A percentile compares a stretch with the other conserved stretches of the same genome.
Evolutionary conservation across 2,797 vertebrate species (phyloP).

Genomic region (Myotis planiceps): DNA sequence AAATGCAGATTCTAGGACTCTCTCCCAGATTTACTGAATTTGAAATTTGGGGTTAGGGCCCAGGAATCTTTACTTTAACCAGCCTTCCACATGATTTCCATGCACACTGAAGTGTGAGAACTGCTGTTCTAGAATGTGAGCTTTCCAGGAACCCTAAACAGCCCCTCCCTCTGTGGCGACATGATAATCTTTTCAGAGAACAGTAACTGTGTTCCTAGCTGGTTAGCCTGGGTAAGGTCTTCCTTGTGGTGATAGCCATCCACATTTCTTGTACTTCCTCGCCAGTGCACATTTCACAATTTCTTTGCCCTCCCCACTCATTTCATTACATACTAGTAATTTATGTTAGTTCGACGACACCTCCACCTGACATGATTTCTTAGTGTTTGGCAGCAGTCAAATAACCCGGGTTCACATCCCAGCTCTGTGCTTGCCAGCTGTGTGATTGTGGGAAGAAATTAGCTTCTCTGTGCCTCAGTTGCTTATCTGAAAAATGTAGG

Average conservation of each 20-base stretch:
- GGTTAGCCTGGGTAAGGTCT: too few relatives aligned
- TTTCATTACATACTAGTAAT: neutral
- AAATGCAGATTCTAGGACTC: neutral
- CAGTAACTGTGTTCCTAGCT: rapidly evolving
- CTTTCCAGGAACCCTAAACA: neutral
- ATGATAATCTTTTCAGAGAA: neutral
- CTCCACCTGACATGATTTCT: neutral
- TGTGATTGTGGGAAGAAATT: neutral
- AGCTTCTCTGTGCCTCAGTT: neutral
- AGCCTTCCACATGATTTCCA: neutral
- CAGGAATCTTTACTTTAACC: neutral
- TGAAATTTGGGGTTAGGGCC: neutral
- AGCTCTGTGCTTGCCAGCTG: neutral
- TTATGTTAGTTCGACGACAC: neutral
- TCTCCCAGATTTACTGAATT: neutral
- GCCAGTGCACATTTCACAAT: neutral
- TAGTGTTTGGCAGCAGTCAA: neutral
- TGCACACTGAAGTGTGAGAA: neutral
- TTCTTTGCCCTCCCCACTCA: neutral
- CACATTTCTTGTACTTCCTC: neutral
- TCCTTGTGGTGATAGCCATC: neutral
- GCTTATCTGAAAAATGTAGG: neutral
- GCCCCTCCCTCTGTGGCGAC: neutral
- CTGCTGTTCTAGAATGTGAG: neutral
- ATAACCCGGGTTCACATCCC: neutral